Conservation (phyloP, 1,140 invertebrate genomes). For the Drosophila quadrilineata region DNA sequence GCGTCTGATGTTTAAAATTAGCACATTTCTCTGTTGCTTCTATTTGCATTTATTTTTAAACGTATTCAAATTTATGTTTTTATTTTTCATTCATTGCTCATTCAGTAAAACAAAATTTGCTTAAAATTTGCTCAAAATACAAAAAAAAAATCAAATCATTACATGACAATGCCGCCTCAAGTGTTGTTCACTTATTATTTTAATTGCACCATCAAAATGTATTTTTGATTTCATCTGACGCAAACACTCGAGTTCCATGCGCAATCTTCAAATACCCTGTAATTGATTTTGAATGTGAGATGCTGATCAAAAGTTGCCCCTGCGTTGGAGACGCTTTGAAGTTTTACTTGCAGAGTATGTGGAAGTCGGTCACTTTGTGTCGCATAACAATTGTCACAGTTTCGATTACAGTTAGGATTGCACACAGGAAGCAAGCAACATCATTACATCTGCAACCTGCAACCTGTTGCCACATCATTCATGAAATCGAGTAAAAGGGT, state of each 20-base stretch:
- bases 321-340: background rate
- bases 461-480: constrained; percentile 34
- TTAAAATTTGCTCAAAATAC: constrained; percentile 4
- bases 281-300: background rate
- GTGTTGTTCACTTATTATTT: background rate
- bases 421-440: constrained; percentile 16
- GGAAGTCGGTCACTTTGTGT: background rate
- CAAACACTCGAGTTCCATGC: background rate
- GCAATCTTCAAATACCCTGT: background rate
- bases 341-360: background rate
- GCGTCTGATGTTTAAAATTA: no score
- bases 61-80: background rate
- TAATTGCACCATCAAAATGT: constrained; percentile 5
- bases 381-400: background rate
- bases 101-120: constrained; percentile 15
- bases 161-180: no score
- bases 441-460: background rate
- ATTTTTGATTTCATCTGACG: constrained; percentile 14
- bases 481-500: constrained; percentile 28
- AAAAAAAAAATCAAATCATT: constrained; percentile 15
- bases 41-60: constrained; percentile 16
- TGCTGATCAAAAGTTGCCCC: background rate
- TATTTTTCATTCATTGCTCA: background rate
- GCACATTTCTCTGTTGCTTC: constrained; percentile 1
- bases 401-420: constrained; percentile 23